phyloP scores from a whole-genome alignment of 2,113 vertebrate genomes.

The Syngnathus floridae region DNA sequence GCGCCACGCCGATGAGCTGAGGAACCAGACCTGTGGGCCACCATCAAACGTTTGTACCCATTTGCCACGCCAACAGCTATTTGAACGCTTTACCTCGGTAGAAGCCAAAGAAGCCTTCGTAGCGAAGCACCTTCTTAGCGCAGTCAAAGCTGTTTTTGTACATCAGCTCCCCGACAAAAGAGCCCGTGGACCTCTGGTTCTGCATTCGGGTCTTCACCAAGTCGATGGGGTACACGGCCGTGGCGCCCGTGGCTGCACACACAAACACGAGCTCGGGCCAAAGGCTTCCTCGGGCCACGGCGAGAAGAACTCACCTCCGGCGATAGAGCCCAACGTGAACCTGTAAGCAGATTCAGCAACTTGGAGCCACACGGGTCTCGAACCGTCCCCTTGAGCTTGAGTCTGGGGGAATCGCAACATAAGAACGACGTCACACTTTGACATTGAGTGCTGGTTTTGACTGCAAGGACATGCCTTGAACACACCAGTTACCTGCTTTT shows the following conservation, averaged over 20 bases:
- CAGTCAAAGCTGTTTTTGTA: conserved; percentile 99
- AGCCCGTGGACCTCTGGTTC: conserved; percentile 87
- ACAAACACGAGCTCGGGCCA: background rate
- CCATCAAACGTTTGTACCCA: background rate
- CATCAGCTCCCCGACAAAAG: conserved; percentile 92
- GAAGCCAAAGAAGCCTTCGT: conserved; percentile 92
- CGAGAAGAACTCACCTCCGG: conserved; percentile 65
- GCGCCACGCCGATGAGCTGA: conserved; percentile 96
- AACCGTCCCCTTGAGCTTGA: conserved; percentile 73
- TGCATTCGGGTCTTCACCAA: conserved; percentile 98
- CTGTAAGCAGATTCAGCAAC: conserved; percentile 91
- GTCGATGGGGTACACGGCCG: conserved; percentile 93
- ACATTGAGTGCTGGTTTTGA: background rate
- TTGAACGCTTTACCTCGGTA: conserved; percentile 79
- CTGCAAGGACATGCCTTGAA: too few relatives aligned
- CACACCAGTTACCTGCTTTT: conserved; percentile 79
- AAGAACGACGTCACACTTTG: background rate
- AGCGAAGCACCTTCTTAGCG: conserved; percentile 95
- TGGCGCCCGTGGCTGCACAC: conserved; percentile 84
- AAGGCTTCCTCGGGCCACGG: background rate
- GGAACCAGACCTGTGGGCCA: conserved; percentile 84
- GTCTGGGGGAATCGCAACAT: conserved; percentile 12
- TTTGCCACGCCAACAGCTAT: conserved; percentile 11
- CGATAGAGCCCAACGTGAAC: conserved; percentile 90
- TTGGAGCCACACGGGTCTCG: conserved; percentile 87